These are phyloP conservation scores for Phoenicopterus ruber DNA, from an alignment of 2,113 vertebrate species.

Conservation along the genomic window DNA sequence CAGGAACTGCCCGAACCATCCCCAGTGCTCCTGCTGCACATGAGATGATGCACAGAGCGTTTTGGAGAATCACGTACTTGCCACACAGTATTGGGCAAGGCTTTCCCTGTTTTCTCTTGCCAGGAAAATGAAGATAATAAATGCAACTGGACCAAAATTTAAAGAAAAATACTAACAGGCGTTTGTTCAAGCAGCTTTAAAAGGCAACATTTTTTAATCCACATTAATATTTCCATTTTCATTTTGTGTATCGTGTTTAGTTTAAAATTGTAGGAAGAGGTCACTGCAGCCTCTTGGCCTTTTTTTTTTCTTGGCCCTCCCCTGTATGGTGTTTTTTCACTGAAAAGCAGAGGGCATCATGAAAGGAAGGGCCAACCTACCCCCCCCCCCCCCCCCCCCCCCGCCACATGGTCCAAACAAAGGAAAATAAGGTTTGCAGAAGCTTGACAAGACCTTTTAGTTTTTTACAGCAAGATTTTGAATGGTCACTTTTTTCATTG, in stretches of 20 bases:
- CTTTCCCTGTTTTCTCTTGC: background rate
- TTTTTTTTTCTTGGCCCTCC: background rate
- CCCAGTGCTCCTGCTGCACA: background rate
- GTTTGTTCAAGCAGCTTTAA: background rate
- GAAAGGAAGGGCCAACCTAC: background rate
- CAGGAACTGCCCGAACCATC: background rate
- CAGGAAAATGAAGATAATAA: background rate
- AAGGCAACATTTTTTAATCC: background rate
- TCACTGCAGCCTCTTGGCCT: background rate
- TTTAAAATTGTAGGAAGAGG: background rate
- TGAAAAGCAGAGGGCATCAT: background rate
- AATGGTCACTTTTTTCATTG: background rate
- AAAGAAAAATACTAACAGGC: background rate
- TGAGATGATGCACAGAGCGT: background rate
- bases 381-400: fast-evolving
- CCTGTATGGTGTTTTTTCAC: background rate
- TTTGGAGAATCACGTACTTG: background rate
- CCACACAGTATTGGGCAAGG: background rate
- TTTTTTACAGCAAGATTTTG: background rate
- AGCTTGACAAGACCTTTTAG: background rate
- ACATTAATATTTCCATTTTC: background rate
- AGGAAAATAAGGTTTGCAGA: background rate
- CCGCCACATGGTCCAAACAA: background rate
- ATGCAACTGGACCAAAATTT: background rate
- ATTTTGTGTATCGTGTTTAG: background rate